Conservation (phyloP, 2,888 invertebrate species). For the Hemaris fuciformis region DNA sequence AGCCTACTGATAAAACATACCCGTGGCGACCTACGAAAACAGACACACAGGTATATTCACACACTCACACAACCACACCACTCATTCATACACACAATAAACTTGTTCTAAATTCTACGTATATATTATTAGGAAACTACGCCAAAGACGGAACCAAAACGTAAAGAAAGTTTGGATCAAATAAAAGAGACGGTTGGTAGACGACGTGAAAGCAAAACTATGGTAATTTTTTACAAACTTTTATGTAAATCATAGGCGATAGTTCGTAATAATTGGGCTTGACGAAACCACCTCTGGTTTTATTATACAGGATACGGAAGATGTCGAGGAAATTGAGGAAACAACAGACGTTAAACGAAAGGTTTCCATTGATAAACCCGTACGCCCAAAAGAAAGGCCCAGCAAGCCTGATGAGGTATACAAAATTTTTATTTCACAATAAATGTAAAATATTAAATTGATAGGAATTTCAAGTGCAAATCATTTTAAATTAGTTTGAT, state of each 20-base stretch:
- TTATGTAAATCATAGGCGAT: no score
- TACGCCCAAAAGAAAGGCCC: slow-evolving; percentile 19
- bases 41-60: slow-evolving; percentile 54
- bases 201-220: slow-evolving; percentile 46
- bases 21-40: slow-evolving; percentile 73
- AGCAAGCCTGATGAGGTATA: slow-evolving; percentile 18
- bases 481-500: not conserved
- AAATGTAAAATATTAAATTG: not conserved
- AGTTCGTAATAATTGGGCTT: slow-evolving; percentile 19
- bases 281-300: slow-evolving; percentile 10
- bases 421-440: not conserved
- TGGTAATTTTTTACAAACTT: slow-evolving; percentile 41
- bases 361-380: slow-evolving; percentile 16
- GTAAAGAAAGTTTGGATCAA: slow-evolving; percentile 49
- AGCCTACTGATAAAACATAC: slow-evolving; percentile 64
- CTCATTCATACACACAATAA: slow-evolving; percentile 13
- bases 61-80: slow-evolving; percentile 29
- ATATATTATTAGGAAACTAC: slow-evolving; percentile 48
- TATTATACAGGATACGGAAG: slow-evolving; percentile 43
- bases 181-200: slow-evolving; percentile 30
- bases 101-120: slow-evolving; percentile 16
- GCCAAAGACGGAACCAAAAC: slow-evolving; percentile 50
- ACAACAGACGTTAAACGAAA: slow-evolving; percentile 36
- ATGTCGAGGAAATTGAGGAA: slow-evolving; percentile 39
- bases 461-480: no score